Conservation (phyloP, 2,113 vertebrate species). For the Argyrosomus japonicus region DNA sequence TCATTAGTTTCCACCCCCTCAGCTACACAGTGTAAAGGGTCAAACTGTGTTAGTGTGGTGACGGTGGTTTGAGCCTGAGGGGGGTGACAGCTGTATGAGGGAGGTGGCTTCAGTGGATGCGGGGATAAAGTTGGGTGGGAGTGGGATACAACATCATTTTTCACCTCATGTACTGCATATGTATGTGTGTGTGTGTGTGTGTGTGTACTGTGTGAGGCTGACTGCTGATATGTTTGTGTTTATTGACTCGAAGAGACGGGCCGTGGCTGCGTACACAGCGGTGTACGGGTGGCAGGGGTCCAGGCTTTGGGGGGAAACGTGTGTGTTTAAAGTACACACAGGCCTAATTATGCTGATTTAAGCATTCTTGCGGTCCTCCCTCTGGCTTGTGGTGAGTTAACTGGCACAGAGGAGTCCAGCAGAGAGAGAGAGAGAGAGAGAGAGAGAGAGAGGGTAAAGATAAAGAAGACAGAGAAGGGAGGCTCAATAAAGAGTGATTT, state of each 20-base stretch:
- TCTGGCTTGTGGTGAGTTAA: conserved; percentile 82
- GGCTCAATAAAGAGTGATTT: conserved; percentile 17
- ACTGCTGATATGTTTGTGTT: conserved; percentile 79
- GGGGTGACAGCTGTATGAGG: conserved; percentile 49
- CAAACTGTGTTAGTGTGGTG: conserved; percentile 60
- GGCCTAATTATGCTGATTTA: conserved; percentile 84
- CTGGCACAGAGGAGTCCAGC: conserved; percentile 75
- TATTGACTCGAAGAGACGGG: conserved; percentile 81
- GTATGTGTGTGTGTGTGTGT: conserved; percentile 23
- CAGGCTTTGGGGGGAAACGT: conserved; percentile 76
- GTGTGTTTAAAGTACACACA: conserved; percentile 84
- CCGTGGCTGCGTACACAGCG: conserved; percentile 72
- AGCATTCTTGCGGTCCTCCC: conserved; percentile 83
- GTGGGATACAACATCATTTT: conserved; percentile 58
- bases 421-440: conserved; percentile 43
- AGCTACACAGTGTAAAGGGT: conserved; percentile 53
- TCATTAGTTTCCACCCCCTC: conserved; percentile 38
- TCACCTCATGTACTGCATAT: conserved; percentile 57
- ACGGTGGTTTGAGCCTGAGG: conserved; percentile 49
- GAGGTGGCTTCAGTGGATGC: conserved; percentile 35
- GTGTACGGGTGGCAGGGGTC: conserved; percentile 79
- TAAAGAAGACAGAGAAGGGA: conserved; percentile 43
- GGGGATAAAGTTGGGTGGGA: conserved; percentile 34
- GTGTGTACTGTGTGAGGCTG: conserved; percentile 53
- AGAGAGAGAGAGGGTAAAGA: conserved; percentile 16